Percentiles rank a stretch among this genome's conserved stretches.
Conservation (phyloP, 2,888 invertebrate genomes). For the Microchrysa polita region DNA sequence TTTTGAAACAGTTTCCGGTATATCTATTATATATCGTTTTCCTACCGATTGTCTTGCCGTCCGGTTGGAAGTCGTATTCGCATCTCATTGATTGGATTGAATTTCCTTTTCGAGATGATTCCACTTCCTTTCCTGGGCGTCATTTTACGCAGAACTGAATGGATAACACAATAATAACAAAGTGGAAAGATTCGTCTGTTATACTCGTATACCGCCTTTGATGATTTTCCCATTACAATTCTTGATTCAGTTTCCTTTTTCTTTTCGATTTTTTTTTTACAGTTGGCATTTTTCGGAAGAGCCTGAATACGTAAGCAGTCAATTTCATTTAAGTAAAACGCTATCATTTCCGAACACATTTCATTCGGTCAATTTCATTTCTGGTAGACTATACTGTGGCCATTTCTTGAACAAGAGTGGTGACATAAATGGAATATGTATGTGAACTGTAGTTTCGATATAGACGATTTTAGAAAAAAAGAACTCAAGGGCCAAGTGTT, state of each 20-base stretch:
- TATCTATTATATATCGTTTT: no score
- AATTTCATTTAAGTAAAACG: constrained; percentile 20
- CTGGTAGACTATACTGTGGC: not conserved
- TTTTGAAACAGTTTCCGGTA: no score
- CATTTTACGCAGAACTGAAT: no score
- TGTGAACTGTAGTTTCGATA: not conserved
- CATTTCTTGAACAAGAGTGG: not conserved
- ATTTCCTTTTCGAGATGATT: constrained; percentile 15
- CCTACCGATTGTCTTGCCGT: no score
- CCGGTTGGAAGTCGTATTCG: no score
- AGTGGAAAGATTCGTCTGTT: no score
- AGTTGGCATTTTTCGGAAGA: no score
- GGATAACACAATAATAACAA: no score
- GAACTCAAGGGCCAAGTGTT: not conserved
- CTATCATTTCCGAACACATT: constrained; percentile 30
- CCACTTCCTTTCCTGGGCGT: not conserved
- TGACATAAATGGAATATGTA: not conserved
- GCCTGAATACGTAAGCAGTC: constrained; percentile 1
- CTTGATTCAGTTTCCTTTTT: no score
- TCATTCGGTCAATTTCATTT: constrained; percentile 29
- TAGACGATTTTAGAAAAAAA: not conserved
- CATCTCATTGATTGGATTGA: constrained; percentile 9
- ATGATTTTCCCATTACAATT: no score
- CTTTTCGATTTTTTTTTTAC: no score
- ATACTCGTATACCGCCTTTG: no score